Percentiles rank a stretch among this genome's conserved stretches.
These are phyloP conservation scores for Cyprinodon brontotheroides DNA, from an alignment of 2,113 vertebrate genomes.

Conservation along the genomic window DNA sequence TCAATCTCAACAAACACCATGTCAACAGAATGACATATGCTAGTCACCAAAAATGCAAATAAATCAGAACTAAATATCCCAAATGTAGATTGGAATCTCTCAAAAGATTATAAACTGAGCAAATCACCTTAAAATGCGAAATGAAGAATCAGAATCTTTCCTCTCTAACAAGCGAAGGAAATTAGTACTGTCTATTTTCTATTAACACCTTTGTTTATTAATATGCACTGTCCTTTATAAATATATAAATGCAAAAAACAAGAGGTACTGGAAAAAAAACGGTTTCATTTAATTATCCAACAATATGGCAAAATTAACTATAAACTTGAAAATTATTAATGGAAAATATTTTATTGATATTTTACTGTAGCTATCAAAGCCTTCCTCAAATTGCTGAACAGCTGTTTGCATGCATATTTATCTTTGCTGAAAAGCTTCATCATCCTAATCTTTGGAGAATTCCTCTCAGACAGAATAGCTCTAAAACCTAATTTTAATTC, in stretches of 20 bases:
- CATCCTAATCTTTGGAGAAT: background rate
- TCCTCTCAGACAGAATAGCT: background rate
- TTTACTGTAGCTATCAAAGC: background rate
- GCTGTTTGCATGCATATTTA: background rate
- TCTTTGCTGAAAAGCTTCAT: background rate
- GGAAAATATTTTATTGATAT: background rate
- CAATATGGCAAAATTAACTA: background rate
- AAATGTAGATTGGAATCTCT: background rate
- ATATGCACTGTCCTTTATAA: no score
- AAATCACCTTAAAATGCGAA: no score
- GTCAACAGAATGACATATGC: no score
- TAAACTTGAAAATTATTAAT: background rate
- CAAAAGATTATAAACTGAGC: background rate
- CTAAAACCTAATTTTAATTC: background rate
- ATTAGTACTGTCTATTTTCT: no score
- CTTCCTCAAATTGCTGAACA: background rate
- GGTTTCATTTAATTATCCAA: background rate
- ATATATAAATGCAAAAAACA: background rate
- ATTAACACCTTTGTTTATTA: no score
- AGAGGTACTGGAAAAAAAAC: background rate
- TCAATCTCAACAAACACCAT: no score
- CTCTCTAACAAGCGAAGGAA: no score
- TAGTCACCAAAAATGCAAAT: no score
- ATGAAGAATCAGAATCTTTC: no score
- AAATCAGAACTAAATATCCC: no score